Conservation (phyloP, 2,888 invertebrate genomes). For the Papilio demoleus region DNA sequence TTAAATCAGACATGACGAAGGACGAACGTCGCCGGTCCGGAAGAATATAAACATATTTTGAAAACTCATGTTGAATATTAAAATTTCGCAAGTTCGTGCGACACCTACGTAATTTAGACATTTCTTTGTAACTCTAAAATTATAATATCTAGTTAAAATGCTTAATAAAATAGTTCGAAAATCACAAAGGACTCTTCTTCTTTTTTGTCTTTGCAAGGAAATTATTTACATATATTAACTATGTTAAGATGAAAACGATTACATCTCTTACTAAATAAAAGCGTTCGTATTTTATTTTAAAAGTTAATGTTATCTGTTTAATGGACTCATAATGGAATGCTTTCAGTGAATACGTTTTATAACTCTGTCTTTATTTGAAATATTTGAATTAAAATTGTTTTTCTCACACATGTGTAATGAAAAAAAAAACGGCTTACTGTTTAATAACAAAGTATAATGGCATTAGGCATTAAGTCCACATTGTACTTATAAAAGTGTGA, state of each 20-base stretch:
- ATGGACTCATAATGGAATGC: slow-evolving; percentile 1
- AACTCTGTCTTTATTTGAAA: not conserved
- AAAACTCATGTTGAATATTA: slow-evolving; percentile 23
- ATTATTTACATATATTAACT: not conserved
- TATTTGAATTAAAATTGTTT: not conserved
- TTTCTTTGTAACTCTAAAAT: slow-evolving; percentile 2
- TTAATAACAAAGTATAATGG: too few species aligned
- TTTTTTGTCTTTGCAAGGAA: not conserved
- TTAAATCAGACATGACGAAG: slow-evolving; percentile 49
- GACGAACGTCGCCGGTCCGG: slow-evolving; percentile 43
- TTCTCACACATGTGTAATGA: not conserved
- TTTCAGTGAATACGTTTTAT: slow-evolving; percentile 11
- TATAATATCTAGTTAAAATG: not conserved
- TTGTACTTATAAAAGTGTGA: too few species aligned
- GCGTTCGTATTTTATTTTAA: not conserved
- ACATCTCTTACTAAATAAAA: not conserved
- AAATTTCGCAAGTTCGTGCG: slow-evolving; percentile 1
- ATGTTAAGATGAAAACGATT: too few species aligned
- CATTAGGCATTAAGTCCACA: too few species aligned
- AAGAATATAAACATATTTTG: slow-evolving; percentile 40
- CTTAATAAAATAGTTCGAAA: not conserved
- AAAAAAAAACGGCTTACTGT: not conserved
- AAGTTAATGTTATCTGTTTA: slow-evolving; percentile 4
- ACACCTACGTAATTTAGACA: slow-evolving; percentile 6
- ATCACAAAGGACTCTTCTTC: too few species aligned